Evolutionary conservation across 2,888 invertebrate species (phyloP).

Genomic region (Litoditis marina): DNA sequence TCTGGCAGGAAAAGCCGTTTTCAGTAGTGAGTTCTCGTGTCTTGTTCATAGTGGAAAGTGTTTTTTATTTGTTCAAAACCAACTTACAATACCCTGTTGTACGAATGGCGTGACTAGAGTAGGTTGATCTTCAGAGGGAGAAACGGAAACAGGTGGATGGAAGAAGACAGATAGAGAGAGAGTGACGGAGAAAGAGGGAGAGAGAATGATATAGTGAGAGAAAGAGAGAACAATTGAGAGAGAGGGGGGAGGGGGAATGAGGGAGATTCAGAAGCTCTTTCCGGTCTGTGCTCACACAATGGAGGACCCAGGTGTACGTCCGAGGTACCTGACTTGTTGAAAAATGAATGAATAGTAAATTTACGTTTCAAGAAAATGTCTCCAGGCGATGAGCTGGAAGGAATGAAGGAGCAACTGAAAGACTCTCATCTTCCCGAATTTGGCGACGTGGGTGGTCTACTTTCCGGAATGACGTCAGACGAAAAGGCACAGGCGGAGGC

Average conservation of each 20-base stretch:
- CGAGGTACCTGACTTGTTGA: too few relatives aligned
- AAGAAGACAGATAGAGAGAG: too few relatives aligned
- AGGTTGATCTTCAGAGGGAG: too few relatives aligned
- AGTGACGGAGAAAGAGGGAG: too few relatives aligned
- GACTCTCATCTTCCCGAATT: slow-evolving; percentile 48
- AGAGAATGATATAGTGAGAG: too few relatives aligned
- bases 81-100: background rate
- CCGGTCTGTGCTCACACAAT: too few relatives aligned
- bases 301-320: too few relatives aligned
- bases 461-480: slow-evolving; percentile 69
- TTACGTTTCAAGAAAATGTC: background rate
- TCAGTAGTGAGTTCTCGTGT: slow-evolving; percentile 73
- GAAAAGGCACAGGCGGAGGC: slow-evolving; percentile 67
- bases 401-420: slow-evolving; percentile 46
- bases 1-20: slow-evolving; percentile 74
- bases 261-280: too few relatives aligned
- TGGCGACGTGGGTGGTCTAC: slow-evolving; percentile 39
- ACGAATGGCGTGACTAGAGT: background rate
- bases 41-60: background rate
- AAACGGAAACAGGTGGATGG: too few relatives aligned
- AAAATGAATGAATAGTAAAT: too few relatives aligned
- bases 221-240: too few relatives aligned
- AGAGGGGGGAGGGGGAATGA: too few relatives aligned
- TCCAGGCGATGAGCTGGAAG: slow-evolving; percentile 41
- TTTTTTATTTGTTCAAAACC: background rate